Conservation (phyloP, 2,113 vertebrate genomes). For the Gasterosteus nipponicus region DNA sequence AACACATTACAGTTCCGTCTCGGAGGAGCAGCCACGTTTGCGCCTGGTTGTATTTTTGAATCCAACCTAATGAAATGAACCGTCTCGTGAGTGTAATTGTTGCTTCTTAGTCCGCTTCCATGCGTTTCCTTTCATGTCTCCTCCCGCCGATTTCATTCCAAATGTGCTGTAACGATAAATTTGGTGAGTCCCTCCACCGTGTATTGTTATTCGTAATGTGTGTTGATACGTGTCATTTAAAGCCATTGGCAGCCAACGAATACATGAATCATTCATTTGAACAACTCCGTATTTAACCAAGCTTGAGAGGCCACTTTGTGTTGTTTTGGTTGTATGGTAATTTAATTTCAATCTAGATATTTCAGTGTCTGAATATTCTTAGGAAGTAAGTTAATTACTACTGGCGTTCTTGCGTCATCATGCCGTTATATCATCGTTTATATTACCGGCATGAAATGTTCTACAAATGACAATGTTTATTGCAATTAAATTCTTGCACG, state of each 20-base stretch:
- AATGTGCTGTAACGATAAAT: slow-evolving; percentile 3
- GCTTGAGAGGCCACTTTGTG: not conserved
- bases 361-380: not conserved
- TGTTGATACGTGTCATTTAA: not conserved
- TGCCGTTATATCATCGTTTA: not conserved
- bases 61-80: slow-evolving; percentile 35
- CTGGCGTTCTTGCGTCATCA: not conserved
- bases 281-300: not conserved
- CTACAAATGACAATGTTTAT: not conserved
- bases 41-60: slow-evolving; percentile 28
- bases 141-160: slow-evolving; percentile 2
- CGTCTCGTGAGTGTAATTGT: slow-evolving; percentile 21
- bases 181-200: not conserved
- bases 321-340: not conserved
- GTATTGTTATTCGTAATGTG: not conserved
- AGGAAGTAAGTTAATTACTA: not conserved
- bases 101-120: slow-evolving; percentile 8
- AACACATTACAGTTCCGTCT: not conserved
- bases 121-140: not conserved
- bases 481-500: not conserved
- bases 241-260: not conserved
- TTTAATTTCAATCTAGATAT: not conserved
- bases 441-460: not conserved
- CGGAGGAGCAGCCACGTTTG: slow-evolving; percentile 16
- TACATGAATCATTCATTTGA: no score